These are phyloP conservation scores for Caerostris darwini DNA, from an alignment of 1,140 invertebrate species.

Conservation along the genomic window DNA sequence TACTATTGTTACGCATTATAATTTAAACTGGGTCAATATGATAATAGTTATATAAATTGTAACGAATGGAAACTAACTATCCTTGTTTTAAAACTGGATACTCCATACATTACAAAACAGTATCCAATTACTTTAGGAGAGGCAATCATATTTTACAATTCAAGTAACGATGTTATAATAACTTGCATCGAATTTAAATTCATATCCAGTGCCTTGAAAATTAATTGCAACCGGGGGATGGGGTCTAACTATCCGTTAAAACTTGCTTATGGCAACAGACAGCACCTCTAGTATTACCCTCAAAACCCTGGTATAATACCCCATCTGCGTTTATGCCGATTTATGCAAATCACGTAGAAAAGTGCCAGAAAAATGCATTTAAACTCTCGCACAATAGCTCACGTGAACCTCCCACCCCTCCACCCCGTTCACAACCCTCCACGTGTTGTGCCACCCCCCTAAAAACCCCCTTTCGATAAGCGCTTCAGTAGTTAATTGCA, in stretches of 20 bases:
- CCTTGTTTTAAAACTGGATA: not conserved
- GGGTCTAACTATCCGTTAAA: constrained; percentile 33
- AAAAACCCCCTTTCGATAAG: not conserved
- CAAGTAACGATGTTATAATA: not conserved
- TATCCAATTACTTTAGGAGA: not conserved
- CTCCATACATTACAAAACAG: not conserved
- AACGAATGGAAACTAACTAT: too few relatives aligned
- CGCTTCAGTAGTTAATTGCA: constrained; percentile 69
- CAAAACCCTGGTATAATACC: constrained; percentile 42
- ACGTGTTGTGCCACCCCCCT: not conserved
- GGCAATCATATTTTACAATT: constrained; percentile 29
- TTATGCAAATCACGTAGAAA: constrained; percentile 72
- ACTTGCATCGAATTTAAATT: not conserved
- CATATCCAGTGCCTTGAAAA: constrained; percentile 16
- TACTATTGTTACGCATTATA: too few relatives aligned
- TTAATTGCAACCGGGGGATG: not conserved
- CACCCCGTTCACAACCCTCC: not conserved
- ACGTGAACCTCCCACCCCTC: not conserved
- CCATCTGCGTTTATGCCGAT: constrained; percentile 62
- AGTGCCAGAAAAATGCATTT: constrained; percentile 68
- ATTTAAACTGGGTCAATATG: too few relatives aligned
- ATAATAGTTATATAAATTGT: too few relatives aligned
- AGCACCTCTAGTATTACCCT: not conserved
- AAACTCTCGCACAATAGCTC: constrained; percentile 52
- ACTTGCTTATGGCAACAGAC: constrained; percentile 23